phyloP scores from a whole-genome alignment of 2,797 vertebrate species.

The Nannoperca obscura region DNA sequence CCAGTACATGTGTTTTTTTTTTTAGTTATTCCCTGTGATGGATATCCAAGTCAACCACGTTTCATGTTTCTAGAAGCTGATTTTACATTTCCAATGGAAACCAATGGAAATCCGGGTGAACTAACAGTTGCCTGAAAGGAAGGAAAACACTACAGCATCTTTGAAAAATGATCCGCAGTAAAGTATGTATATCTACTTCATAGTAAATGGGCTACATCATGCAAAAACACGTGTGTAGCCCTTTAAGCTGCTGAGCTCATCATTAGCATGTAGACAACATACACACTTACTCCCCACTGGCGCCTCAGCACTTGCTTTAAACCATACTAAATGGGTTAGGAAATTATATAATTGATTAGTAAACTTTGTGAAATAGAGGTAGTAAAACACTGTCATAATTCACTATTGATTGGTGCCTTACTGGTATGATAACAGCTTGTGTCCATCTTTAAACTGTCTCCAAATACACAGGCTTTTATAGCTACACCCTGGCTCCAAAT shows the following conservation, averaged over 20 bases:
- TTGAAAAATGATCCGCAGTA: slow-evolving; percentile 9
- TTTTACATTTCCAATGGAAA: slow-evolving; percentile 1
- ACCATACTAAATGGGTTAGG: slow-evolving; percentile 45
- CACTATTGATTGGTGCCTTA: slow-evolving; percentile 49
- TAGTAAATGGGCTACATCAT: slow-evolving; percentile 8
- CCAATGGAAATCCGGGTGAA: slow-evolving; percentile 2
- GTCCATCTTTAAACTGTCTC: slow-evolving; percentile 40
- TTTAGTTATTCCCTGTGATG: neutral
- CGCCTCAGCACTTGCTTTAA: slow-evolving; percentile 56
- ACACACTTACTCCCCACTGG: slow-evolving; percentile 40
- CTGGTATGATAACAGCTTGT: slow-evolving; percentile 41
- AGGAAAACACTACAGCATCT: neutral
- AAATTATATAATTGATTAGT: slow-evolving; percentile 69
- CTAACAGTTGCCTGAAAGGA: neutral
- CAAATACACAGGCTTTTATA: slow-evolving; percentile 15
- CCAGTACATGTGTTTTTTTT: neutral
- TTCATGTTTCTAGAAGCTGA: neutral
- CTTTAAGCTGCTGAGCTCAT: slow-evolving; percentile 35
- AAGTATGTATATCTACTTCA: neutral
- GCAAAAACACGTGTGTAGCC: neutral
- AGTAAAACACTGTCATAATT: slow-evolving; percentile 65
- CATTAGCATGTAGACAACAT: slow-evolving; percentile 58
- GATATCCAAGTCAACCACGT: neutral
- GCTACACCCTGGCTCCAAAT: slow-evolving; percentile 13
- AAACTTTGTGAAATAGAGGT: slow-evolving; percentile 66